A percentile compares a stretch with the other conserved stretches of the same genome.
Evolutionary conservation across 2,888 invertebrate genomes (phyloP).

Genomic region (Pilophorus perplexus): DNA sequence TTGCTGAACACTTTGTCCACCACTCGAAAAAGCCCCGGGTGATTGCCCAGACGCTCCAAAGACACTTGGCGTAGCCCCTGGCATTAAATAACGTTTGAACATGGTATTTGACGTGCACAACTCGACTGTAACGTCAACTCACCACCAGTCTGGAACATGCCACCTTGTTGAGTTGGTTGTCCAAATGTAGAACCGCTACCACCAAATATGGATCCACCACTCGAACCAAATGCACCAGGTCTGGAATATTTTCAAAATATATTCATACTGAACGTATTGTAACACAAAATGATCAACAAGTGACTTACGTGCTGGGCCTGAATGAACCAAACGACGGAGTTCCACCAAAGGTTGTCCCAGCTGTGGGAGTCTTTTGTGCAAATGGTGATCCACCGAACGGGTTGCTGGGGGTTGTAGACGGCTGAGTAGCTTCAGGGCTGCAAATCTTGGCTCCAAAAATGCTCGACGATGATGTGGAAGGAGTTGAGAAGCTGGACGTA

Average conservation of each 20-base stretch:
- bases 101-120: neutral
- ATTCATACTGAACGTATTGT: too few species aligned
- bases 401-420: slow-evolving; percentile 8
- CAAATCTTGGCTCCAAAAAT: slow-evolving; percentile 39
- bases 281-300: too few species aligned
- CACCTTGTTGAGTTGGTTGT: slow-evolving; percentile 32
- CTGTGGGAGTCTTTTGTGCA: neutral
- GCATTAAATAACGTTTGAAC: neutral
- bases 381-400: slow-evolving; percentile 21
- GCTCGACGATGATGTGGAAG: slow-evolving; percentile 37
- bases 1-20: slow-evolving; percentile 52
- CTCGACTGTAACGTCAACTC: neutral
- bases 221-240: slow-evolving; percentile 44
- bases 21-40: slow-evolving; percentile 52
- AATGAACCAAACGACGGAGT: slow-evolving; percentile 19
- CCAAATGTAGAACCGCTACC: slow-evolving; percentile 39
- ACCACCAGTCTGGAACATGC: slow-evolving; percentile 43
- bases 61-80: slow-evolving; percentile 40
- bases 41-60: slow-evolving; percentile 43
- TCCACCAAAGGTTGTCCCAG: slow-evolving; percentile 30
- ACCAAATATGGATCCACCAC: slow-evolving; percentile 47
- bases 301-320: slow-evolving; percentile 24
- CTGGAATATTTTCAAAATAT: too few species aligned
- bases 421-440: slow-evolving; percentile 27
- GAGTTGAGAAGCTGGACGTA: slow-evolving; percentile 28